Evolutionary conservation across 2,113 vertebrate genomes (phyloP).

Genomic region (Neodon shergylaensis): DNA sequence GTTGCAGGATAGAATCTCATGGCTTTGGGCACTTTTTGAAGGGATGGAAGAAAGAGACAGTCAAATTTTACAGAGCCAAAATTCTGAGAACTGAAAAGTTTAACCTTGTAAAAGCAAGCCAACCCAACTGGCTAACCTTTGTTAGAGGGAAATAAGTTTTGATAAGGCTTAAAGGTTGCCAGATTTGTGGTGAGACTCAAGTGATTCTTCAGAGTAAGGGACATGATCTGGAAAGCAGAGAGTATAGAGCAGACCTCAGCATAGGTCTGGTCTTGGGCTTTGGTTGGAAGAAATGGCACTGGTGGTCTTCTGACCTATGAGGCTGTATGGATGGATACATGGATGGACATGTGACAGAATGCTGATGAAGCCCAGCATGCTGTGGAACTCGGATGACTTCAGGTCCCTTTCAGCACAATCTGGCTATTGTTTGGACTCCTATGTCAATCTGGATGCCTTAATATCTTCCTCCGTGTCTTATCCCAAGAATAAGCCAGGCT

Average conservation of each 20-base stretch:
- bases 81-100: constrained; percentile 39
- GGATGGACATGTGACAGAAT: neutral
- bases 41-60: neutral
- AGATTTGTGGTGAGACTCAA: constrained; percentile 35
- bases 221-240: constrained; percentile 18
- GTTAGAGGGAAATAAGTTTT: constrained; percentile 32
- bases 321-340: neutral
- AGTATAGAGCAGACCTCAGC: neutral
- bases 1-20: neutral
- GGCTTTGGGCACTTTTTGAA: constrained; percentile 54
- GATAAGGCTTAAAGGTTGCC: constrained; percentile 19
- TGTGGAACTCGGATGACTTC: neutral
- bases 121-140: constrained; percentile 4
- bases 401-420: neutral
- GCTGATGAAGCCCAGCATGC: neutral
- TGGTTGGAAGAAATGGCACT: neutral
- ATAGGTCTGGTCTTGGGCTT: neutral
- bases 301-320: neutral
- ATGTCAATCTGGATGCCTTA: constrained; percentile 1
- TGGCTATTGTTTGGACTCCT: neutral
- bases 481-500: neutral
- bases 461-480: constrained; percentile 18
- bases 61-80: constrained; percentile 18
- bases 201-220: neutral
- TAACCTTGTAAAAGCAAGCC: neutral